These are phyloP conservation scores for Stegophylla sp. DNA, from an alignment of 2,888 invertebrate genomes.

Conservation along the genomic window DNA sequence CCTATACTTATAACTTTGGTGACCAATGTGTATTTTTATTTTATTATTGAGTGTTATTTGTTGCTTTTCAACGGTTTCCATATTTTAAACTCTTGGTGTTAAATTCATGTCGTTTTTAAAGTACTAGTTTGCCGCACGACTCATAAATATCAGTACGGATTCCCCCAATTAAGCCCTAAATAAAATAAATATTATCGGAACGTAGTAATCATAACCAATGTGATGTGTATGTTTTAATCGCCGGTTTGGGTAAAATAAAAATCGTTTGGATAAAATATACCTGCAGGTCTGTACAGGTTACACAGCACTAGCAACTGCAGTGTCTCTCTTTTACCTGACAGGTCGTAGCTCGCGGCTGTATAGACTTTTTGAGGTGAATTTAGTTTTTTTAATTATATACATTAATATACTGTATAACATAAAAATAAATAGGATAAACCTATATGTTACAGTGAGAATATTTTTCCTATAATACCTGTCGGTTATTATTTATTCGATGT, in stretches of 20 bases:
- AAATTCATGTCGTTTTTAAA: not conserved
- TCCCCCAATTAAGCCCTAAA: constrained; percentile 20
- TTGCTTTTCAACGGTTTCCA: constrained; percentile 3
- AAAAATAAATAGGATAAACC: not conserved
- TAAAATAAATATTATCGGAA: constrained; percentile 37
- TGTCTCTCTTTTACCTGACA: not conserved
- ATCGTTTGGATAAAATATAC: constrained; percentile 16
- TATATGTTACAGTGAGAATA: not conserved
- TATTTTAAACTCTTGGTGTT: not conserved
- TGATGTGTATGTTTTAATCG: not conserved
- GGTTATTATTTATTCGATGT: not conserved
- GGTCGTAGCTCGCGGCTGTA: constrained; percentile 30
- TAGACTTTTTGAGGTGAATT: not conserved
- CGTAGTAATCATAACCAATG: constrained; percentile 28
- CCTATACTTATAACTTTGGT: not conserved
- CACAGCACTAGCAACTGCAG: not conserved
- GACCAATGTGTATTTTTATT: not conserved
- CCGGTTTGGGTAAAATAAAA: not conserved
- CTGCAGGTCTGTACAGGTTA: too few species aligned
- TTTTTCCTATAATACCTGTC: constrained; percentile 1
- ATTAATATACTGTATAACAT: not conserved
- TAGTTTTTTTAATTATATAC: constrained; percentile 18
- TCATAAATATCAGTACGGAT: constrained; percentile 37
- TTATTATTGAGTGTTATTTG: constrained; percentile 25
- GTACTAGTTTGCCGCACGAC: not conserved